Conservation (phyloP, 1,140 invertebrate genomes). For the Plodia interpunctella region DNA sequence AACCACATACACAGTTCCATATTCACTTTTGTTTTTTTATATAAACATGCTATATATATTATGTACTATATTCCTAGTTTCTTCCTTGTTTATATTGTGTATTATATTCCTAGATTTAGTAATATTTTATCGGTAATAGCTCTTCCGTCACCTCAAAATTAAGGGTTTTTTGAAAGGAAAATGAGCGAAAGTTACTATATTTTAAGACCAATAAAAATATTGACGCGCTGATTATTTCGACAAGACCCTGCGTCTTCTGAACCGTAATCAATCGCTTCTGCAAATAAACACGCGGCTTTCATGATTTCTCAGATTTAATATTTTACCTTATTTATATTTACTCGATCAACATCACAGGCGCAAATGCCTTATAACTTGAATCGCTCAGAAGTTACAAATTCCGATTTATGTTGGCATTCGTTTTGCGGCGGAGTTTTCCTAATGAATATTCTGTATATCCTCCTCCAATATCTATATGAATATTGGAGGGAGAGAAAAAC, state of each 20-base stretch:
- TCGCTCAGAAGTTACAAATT: constrained; percentile 60
- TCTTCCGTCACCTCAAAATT: too few species aligned
- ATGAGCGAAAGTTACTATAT: neutral
- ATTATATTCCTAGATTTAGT: neutral
- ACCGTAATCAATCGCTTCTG: constrained; percentile 33
- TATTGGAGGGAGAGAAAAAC: constrained; percentile 11
- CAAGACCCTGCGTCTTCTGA: constrained; percentile 21
- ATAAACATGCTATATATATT: neutral
- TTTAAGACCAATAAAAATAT: constrained; percentile 14
- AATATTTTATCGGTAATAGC: too few species aligned
- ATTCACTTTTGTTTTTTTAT: constrained; percentile 43
- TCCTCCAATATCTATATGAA: constrained; percentile 14
- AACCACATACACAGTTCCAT: constrained; percentile 56
- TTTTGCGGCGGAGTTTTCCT: constrained; percentile 46
- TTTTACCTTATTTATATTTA: constrained; percentile 50
- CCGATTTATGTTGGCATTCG: constrained; percentile 45
- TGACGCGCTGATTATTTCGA: constrained; percentile 24
- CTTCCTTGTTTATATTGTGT: neutral
- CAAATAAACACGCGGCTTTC: constrained; percentile 35
- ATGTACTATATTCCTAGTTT: too few species aligned
- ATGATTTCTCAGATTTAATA: constrained; percentile 40
- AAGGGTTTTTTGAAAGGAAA: neutral
- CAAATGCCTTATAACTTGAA: constrained; percentile 57
- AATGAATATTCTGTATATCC: constrained; percentile 33
- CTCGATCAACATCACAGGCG: constrained; percentile 37